phyloP scores from a whole-genome alignment of 2,113 vertebrate genomes.

The Apaloderma vittatum region DNA sequence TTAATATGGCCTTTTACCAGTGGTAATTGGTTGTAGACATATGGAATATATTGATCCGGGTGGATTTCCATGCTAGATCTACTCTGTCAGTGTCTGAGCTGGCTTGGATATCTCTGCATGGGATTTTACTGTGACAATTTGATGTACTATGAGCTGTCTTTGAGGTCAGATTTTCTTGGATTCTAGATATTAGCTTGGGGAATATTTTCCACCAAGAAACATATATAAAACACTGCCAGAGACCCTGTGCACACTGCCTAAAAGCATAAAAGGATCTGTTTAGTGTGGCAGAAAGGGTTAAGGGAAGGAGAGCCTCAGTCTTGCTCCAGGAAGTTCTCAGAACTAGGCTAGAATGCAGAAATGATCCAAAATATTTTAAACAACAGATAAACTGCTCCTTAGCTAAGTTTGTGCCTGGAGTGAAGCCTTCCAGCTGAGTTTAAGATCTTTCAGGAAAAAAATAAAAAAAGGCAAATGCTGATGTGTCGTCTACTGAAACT shows the following conservation, averaged over 20 bases:
- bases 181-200: neutral
- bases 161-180: neutral
- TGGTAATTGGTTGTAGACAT: neutral
- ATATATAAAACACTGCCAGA: neutral
- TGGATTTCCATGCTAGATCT: neutral
- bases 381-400: conserved; percentile 5
- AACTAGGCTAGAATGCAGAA: neutral
- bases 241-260: neutral
- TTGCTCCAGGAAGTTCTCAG: neutral
- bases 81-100: neutral
- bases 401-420: neutral
- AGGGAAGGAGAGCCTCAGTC: neutral
- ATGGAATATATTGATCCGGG: neutral
- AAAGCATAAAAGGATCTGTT: neutral
- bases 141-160: neutral
- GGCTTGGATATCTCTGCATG: neutral
- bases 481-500: conserved; percentile 5
- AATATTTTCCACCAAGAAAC: neutral
- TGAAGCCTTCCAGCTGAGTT: neutral
- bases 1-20: neutral
- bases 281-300: neutral
- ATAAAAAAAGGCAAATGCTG: neutral
- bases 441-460: neutral
- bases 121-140: neutral
- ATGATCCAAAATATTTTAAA: conserved; percentile 9